Conservation (phyloP, 2,888 invertebrate genomes). For the Drosophila macrospina region DNA sequence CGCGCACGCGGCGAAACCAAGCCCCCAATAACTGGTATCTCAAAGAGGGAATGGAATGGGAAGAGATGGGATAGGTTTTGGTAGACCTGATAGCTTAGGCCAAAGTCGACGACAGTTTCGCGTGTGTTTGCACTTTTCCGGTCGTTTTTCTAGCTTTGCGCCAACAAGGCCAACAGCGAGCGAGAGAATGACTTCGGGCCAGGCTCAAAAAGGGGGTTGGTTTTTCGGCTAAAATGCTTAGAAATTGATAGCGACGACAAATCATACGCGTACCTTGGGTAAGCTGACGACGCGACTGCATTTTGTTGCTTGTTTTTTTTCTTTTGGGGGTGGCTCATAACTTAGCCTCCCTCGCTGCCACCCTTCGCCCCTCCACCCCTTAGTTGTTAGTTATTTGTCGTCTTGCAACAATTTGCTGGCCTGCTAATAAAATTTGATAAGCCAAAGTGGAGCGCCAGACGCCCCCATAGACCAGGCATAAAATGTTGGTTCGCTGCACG, state of each 20-base stretch:
- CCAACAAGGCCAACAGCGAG: neutral
- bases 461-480: conserved; percentile 47
- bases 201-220: conserved; percentile 37
- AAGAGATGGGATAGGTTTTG: conserved; percentile 18
- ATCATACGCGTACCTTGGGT: conserved; percentile 62
- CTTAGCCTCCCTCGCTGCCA: conserved; percentile 9
- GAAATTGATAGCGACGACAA: conserved; percentile 76
- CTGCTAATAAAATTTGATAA: conserved; percentile 80
- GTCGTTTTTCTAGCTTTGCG: conserved; percentile 64
- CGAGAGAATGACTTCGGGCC: conserved; percentile 9
- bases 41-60: neutral
- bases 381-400: conserved; percentile 60
- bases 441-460: conserved; percentile 71
- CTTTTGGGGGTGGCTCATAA: conserved; percentile 57
- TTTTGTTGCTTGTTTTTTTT: conserved; percentile 13
- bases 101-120: conserved; percentile 71
- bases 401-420: conserved; percentile 76
- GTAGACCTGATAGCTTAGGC: conserved; percentile 4
- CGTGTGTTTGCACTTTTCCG: conserved; percentile 80
- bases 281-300: conserved; percentile 49
- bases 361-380: too few species aligned
- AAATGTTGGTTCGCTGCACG: conserved; percentile 81
- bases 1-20: conserved; percentile 67
- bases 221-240: conserved; percentile 42
- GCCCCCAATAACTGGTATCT: conserved; percentile 39